Percentiles rank a stretch among this genome's conserved stretches.
These are phyloP conservation scores for Neostethus bicornis DNA, from an alignment of 2,797 vertebrate genomes.

Conservation along the genomic window DNA sequence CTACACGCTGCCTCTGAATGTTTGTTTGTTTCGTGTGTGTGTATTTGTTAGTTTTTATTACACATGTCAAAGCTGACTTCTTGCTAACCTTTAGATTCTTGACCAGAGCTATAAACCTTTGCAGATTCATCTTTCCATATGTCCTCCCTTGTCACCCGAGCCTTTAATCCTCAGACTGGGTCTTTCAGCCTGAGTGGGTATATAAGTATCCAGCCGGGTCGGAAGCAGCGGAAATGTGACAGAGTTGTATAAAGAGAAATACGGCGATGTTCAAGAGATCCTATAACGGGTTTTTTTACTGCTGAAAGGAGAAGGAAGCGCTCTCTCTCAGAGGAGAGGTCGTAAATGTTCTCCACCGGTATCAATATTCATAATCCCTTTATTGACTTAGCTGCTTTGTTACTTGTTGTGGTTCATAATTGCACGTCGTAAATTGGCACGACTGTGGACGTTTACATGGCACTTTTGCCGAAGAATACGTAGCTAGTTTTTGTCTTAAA, in stretches of 20 bases:
- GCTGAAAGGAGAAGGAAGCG: slow-evolving; percentile 47
- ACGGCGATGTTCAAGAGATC: slow-evolving; percentile 66
- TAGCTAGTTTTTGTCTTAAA: slow-evolving; percentile 31
- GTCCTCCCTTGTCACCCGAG: slow-evolving; percentile 68
- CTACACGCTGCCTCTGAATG: slow-evolving; percentile 29
- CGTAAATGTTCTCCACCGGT: slow-evolving; percentile 64
- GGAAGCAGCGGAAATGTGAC: slow-evolving; percentile 65
- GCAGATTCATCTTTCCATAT: slow-evolving; percentile 70
- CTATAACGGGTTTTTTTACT: slow-evolving; percentile 72
- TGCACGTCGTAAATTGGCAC: slow-evolving; percentile 41
- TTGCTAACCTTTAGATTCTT: slow-evolving; percentile 75
- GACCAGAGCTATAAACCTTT: slow-evolving; percentile 72
- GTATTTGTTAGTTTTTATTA: slow-evolving; percentile 49
- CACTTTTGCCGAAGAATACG: slow-evolving; percentile 24
- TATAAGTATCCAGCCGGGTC: slow-evolving; percentile 67
- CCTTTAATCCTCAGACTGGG: slow-evolving; percentile 71
- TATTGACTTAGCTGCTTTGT: slow-evolving; percentile 68
- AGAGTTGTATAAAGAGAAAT: slow-evolving; percentile 75
- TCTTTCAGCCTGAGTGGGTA: slow-evolving; percentile 62
- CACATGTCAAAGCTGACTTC: slow-evolving; percentile 69
- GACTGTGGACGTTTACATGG: slow-evolving; percentile 22
- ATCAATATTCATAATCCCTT: slow-evolving; percentile 65
- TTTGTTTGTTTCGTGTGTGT: slow-evolving; percentile 18
- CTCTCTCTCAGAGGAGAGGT: slow-evolving; percentile 53
- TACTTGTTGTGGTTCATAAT: slow-evolving; percentile 55